Evolutionary conservation across 2,888 invertebrate genomes (phyloP).

Genomic region (Rhaphigaster nebulosa): DNA sequence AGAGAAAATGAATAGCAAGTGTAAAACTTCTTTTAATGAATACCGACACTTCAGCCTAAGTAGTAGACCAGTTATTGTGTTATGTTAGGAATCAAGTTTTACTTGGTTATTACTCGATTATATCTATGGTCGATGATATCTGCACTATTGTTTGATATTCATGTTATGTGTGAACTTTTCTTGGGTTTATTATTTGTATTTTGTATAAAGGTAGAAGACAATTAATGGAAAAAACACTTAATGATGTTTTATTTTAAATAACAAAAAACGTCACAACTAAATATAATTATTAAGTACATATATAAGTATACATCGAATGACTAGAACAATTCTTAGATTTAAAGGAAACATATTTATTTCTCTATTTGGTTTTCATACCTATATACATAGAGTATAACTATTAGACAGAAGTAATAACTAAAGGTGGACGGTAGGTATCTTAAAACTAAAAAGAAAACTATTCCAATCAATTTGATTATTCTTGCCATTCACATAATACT

Average conservation of each 20-base stretch:
- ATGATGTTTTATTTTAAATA: slow-evolving; percentile 50
- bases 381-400: neutral
- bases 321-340: slow-evolving; percentile 57
- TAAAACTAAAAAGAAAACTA: slow-evolving; percentile 54
- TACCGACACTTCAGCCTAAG: no score
- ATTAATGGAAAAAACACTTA: slow-evolving; percentile 45
- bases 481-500: slow-evolving; percentile 46
- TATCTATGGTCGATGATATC: no score
- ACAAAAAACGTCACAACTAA: slow-evolving; percentile 55
- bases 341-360: slow-evolving; percentile 55
- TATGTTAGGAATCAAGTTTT: no score
- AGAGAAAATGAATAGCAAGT: no score
- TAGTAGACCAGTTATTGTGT: no score
- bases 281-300: slow-evolving; percentile 56
- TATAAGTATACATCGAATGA: slow-evolving; percentile 59
- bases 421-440: slow-evolving; percentile 58
- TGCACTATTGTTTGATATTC: no score
- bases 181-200: neutral
- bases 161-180: neutral
- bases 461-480: slow-evolving; percentile 27
- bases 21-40: no score
- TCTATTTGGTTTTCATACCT: slow-evolving; percentile 34
- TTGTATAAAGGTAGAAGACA: slow-evolving; percentile 14
- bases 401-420: slow-evolving; percentile 27
- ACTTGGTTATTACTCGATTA: no score